Base-by-base conservation (phyloP, 1,140 invertebrate species). In the Andrena cerasifolii region DNA sequence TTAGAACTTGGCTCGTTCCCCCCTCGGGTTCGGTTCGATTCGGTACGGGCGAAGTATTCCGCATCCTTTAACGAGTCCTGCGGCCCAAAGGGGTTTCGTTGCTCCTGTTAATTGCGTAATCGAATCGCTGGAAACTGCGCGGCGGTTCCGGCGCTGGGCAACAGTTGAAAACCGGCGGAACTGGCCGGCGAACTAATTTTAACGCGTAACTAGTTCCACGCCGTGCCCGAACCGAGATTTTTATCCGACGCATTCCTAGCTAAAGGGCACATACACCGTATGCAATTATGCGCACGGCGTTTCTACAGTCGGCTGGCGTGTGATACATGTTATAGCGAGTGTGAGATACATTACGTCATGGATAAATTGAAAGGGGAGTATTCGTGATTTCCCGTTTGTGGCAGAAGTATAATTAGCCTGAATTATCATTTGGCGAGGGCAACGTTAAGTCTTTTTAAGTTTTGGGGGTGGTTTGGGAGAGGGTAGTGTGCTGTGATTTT, bases 71-170 rank as follows among this genome's bases (percentile, higher is more conserved):
- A 8, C 54, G 54, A 58, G 16, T 33, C 16, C 28, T 12, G n/a
- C n/a, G 7, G 45, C 28, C 8, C 53, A 8, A 49, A 59, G 12
- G 54, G 63, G 71, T 72, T 71, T 68, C 51, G 45, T 21, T 26
- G 43, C 28, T 56, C 14, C 16, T 24, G 45, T 40, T 68, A 80
- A 67, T 75, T 74, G 70, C 49, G 49, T 79, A 62, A 70, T 76
- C 53, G 12, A 47, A 47, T 16, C 40, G 33, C 28, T 45, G 16
- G 40, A n/a, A 26, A 40, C 21, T 16, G 24, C 6, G 31, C 6
- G 21, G 5, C 10, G 0, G 36, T 36, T 73, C 18, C 45, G 24
- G 18, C 26, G 43, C 16, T 8, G 28, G 8, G 73, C 0, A 59
- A 49, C 43, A 28, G 1, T 70, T 18, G 54, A 70, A 59, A 77